Evolutionary conservation across 2,888 invertebrate species (phyloP), one percentile per base, ranked within the genome.

Genomic region (Calliphora vomitoria): DNA sequence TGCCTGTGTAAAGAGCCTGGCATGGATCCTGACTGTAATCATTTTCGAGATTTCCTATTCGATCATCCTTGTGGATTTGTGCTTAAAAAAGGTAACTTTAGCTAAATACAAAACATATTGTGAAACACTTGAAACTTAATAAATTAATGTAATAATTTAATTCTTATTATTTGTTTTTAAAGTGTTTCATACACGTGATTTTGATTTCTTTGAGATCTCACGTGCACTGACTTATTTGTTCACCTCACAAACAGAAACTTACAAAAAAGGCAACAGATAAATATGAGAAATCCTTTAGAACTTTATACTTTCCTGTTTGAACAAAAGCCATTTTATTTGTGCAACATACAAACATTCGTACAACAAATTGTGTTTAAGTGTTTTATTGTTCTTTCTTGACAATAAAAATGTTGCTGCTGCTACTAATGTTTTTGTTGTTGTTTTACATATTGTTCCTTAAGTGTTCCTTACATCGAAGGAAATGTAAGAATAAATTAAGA

Each of bases 31-130:
- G 97, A 98, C 92, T 98, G 98, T 94, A 98, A 98, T 95, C 97
- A 97, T 93, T 98, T 98, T 95, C 96, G 97, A 93, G 97, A 98
- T 95, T 98, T 98, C 94, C 95, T 98, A 90, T 98, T 98, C 94
- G 98, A 98, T 94, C 98, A 98, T 95, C 98, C 98, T 88, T 98
- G 98, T 95, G 97, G 97, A 92, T 97, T 97, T 94, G 98, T 97
- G 90, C 95, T 96, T 93, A 97, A 97, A 94, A 98, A 97, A 95
- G 98, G 98, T 98, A 94, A 94, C 95, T 91, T 41, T 53, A 25
- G 11, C 0, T 47, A 13, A 3, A 41, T 8, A 11, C 8, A 18
- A 58, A 44, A 31, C 50, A 62, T 47, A 6, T 31, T 41, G 8
- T 3, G 41, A 1, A 47, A 69, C 13, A 20, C 47, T 68, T 47